These are phyloP conservation scores for Coendou prehensilis DNA, from an alignment of 2,797 vertebrate species.

Conservation along the genomic window DNA sequence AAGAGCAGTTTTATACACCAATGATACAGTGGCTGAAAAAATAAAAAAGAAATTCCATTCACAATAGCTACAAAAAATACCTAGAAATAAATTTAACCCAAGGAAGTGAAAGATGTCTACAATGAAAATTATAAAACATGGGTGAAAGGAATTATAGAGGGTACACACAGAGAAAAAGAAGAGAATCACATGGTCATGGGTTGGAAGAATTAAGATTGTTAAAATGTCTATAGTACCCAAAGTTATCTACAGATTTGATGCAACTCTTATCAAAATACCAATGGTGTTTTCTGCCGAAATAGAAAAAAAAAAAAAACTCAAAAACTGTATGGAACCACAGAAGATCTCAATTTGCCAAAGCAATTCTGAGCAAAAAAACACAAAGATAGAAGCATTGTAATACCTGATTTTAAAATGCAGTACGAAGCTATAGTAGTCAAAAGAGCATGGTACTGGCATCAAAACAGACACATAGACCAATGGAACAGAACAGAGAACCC, in stretches of 20 bases:
- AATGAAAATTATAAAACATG: background rate
- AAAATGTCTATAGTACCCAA: too few species aligned
- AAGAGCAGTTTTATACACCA: background rate
- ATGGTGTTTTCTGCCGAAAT: too few species aligned
- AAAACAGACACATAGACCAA: too few species aligned
- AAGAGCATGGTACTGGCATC: too few species aligned
- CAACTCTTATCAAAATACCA: too few species aligned
- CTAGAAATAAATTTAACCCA: background rate
- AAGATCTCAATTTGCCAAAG: background rate
- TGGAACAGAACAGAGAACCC: too few species aligned
- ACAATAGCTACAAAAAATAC: background rate
- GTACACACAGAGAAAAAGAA: background rate
- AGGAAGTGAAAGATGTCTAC: background rate
- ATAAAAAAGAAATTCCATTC: background rate
- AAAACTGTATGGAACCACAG: background rate
- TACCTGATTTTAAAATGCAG: background rate
- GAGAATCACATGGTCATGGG: background rate
- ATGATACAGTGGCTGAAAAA: background rate
- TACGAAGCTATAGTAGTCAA: background rate
- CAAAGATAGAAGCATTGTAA: background rate
- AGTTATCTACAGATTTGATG: too few species aligned
- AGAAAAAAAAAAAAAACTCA: background rate
- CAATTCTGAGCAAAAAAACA: background rate
- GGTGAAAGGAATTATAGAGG: background rate
- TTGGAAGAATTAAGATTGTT: background rate